Percentiles rank a stretch among this genome's conserved stretches.
These are phyloP conservation scores for Bruchidius siliquastri DNA, from an alignment of 2,888 invertebrate species.

Conservation along the genomic window DNA sequence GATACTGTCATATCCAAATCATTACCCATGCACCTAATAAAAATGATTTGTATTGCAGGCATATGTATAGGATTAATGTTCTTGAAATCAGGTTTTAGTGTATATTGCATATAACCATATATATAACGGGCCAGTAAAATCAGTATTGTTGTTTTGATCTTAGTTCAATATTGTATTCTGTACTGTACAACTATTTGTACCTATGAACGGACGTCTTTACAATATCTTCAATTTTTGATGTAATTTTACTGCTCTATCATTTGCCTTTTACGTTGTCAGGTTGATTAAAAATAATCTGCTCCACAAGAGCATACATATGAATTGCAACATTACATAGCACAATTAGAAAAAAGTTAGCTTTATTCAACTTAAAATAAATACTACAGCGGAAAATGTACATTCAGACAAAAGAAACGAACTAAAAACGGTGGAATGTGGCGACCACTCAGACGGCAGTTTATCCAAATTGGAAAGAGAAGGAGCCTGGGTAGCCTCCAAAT, in stretches of 20 bases:
- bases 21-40: too few relatives aligned
- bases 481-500: slow-evolving; percentile 55
- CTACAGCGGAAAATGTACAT: not conserved
- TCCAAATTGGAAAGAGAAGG: slow-evolving; percentile 68
- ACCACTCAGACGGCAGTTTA: slow-evolving; percentile 38
- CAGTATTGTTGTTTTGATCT: too few relatives aligned
- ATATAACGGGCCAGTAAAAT: too few relatives aligned
- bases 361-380: not conserved
- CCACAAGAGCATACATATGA: not conserved
- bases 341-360: not conserved
- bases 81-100: too few relatives aligned
- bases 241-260: not conserved
- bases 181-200: too few relatives aligned
- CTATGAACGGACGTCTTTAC: too few relatives aligned
- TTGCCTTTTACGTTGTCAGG: not conserved
- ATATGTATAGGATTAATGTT: too few relatives aligned
- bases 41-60: too few relatives aligned
- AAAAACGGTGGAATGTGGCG: not conserved
- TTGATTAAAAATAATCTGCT: not conserved
- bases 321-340: not conserved
- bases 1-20: too few relatives aligned
- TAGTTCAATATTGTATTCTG: too few relatives aligned
- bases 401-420: not conserved
- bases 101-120: too few relatives aligned
- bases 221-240: too few relatives aligned